phyloP scores from a whole-genome alignment of 2,113 vertebrate genomes.

The Leptodactylus fuscus region DNA sequence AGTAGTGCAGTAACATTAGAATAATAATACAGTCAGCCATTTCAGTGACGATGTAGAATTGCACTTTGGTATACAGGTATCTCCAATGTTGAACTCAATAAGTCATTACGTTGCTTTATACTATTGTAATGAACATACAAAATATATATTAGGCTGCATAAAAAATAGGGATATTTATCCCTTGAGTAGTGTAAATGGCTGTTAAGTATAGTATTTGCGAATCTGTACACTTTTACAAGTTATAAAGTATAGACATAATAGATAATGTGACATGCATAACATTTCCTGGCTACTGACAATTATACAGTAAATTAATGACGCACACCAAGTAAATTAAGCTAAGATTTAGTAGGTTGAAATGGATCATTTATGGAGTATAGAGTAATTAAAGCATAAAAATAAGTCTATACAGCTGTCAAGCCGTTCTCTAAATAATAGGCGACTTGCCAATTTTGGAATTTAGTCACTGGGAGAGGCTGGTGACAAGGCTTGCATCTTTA shows the following conservation, averaged over 20 bases:
- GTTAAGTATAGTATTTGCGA: constrained; percentile 17
- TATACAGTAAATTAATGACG: constrained; percentile 35
- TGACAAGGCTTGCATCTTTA: constrained; percentile 46
- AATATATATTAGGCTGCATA: constrained; percentile 44
- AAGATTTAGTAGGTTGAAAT: constrained; percentile 42
- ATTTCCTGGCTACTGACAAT: constrained; percentile 1
- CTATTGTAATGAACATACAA: constrained; percentile 20
- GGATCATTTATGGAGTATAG: constrained; percentile 38
- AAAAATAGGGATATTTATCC: constrained; percentile 15
- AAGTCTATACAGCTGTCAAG: constrained; percentile 53
- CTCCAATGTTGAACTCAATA: constrained; percentile 9
- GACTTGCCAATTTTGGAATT: constrained; percentile 49
- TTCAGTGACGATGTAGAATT: neutral
- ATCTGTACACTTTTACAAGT: constrained; percentile 1
- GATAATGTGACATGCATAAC: neutral
- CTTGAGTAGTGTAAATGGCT: constrained; percentile 9
- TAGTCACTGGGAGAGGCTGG: constrained; percentile 55
- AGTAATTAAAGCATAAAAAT: constrained; percentile 49
- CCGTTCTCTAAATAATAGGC: constrained; percentile 40
- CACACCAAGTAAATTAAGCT: constrained; percentile 33
- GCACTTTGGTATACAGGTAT: neutral
- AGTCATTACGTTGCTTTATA: neutral
- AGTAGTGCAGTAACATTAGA: neutral
- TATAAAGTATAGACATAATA: constrained; percentile 9
- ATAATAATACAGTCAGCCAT: neutral